Conservation (phyloP, 1,140 invertebrate genomes). For the Eueides isabella region DNA sequence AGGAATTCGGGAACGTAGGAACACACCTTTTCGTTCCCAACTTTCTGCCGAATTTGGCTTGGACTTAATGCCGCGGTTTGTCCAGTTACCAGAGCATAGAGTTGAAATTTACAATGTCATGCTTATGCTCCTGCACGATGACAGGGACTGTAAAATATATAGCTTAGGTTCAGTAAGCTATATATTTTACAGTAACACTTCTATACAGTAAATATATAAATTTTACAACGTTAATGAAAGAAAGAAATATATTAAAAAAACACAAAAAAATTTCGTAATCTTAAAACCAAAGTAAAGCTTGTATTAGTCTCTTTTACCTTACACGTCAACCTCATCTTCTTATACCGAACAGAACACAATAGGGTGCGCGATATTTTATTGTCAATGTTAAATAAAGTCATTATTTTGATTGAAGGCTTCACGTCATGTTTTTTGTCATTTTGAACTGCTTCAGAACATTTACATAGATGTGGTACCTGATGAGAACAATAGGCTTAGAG, state of each 20-base stretch:
- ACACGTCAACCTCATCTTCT: constrained; percentile 53
- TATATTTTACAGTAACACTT: too few relatives aligned
- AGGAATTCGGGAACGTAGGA: too few relatives aligned
- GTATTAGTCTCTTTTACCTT: constrained; percentile 31
- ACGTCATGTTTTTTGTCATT: constrained; percentile 63
- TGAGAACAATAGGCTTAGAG: background rate
- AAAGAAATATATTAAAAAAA: background rate
- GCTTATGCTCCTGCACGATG: too few relatives aligned
- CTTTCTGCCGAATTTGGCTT: too few relatives aligned
- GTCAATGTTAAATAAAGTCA: constrained; percentile 80
- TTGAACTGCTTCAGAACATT: constrained; percentile 57
- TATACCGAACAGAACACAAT: constrained; percentile 64
- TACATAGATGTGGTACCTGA: constrained; percentile 70
- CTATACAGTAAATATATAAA: too few relatives aligned
- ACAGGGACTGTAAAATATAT: too few relatives aligned
- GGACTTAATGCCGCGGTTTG: too few relatives aligned
- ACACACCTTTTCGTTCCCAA: too few relatives aligned
- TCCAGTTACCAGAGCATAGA: too few relatives aligned
- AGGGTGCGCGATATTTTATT: constrained; percentile 71
- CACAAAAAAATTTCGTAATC: background rate
- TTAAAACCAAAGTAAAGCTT: background rate
- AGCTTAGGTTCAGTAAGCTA: too few relatives aligned
- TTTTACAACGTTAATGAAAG: too few relatives aligned
- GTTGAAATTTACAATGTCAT: too few relatives aligned
- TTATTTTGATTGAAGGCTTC: constrained; percentile 77